Conservation (phyloP, 2,888 invertebrate species). For the Drosophila mulleri region DNA sequence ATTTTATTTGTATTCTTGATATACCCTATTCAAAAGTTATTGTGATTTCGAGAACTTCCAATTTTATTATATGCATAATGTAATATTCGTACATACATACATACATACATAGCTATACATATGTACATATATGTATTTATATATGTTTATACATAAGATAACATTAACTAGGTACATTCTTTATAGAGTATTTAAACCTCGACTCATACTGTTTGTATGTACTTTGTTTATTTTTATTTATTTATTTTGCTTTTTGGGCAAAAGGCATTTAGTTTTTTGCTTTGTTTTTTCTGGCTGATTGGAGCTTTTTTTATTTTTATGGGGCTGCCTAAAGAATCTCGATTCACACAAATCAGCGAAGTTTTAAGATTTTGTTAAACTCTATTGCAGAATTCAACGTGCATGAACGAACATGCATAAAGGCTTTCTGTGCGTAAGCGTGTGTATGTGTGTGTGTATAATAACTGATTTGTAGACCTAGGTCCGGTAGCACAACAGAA, state of each 20-base stretch:
- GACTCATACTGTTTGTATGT: neutral
- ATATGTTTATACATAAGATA: too few relatives aligned
- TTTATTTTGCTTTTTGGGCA: constrained; percentile 34
- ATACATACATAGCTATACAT: neutral
- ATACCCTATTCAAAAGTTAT: neutral
- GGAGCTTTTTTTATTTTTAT: constrained; percentile 46
- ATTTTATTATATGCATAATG: neutral
- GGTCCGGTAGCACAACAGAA: constrained; percentile 59
- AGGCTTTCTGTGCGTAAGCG: neutral
- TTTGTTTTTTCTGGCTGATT: constrained; percentile 50
- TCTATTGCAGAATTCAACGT: constrained; percentile 13
- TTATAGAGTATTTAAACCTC: neutral
- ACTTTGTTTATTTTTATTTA: constrained; percentile 20
- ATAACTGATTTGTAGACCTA: constrained; percentile 62
- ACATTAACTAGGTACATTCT: too few relatives aligned
- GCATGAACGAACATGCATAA: constrained; percentile 2
- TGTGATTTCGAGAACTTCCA: neutral
- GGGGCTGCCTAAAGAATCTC: constrained; percentile 26
- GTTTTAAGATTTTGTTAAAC: constrained; percentile 40
- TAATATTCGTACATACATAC: too few relatives aligned
- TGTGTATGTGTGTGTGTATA: constrained; percentile 1
- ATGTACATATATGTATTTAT: too few relatives aligned
- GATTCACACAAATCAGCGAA: constrained; percentile 36
- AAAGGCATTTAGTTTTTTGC: constrained; percentile 44
- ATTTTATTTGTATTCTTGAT: constrained; percentile 6